These are phyloP conservation scores for Nyctalus aviator DNA, from an alignment of 2,797 vertebrate genomes.

Conservation along the genomic window DNA sequence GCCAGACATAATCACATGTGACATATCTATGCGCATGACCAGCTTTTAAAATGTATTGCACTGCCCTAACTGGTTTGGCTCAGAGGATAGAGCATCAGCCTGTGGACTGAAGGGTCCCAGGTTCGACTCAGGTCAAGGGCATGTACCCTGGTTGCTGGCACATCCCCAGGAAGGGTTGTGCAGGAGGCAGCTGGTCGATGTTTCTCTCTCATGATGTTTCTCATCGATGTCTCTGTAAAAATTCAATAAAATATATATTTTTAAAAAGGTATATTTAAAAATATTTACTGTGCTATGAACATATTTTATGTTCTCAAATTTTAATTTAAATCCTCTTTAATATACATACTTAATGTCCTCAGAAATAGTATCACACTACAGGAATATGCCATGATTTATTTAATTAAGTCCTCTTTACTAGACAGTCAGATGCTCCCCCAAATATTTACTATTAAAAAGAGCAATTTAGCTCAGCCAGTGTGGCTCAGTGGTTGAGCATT, in stretches of 20 bases:
- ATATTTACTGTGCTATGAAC: background rate
- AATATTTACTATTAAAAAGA: background rate
- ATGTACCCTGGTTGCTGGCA: too few relatives aligned
- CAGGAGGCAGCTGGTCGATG: too few relatives aligned
- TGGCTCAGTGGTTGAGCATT: too few relatives aligned
- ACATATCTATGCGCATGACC: background rate
- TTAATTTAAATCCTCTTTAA: slow-evolving; percentile 21
- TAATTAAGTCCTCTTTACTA: slow-evolving; percentile 1
- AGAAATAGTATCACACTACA: background rate
- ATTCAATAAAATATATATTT: too few relatives aligned
- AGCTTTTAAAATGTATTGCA: background rate
- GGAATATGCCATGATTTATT: background rate
- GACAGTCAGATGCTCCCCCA: background rate
- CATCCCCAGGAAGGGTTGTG: too few relatives aligned
- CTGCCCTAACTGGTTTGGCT: too few relatives aligned
- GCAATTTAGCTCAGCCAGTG: background rate
- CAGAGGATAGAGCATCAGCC: too few relatives aligned
- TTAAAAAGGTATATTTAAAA: too few relatives aligned
- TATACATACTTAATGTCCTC: background rate
- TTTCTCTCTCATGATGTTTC: too few relatives aligned
- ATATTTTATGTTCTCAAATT: background rate
- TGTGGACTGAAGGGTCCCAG: too few relatives aligned
- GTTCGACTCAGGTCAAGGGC: too few relatives aligned
- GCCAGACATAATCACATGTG: background rate
- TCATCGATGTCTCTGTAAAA: too few relatives aligned